Conservation (phyloP, 2,888 invertebrate species). For the Zhengitettix transpicula region DNA sequence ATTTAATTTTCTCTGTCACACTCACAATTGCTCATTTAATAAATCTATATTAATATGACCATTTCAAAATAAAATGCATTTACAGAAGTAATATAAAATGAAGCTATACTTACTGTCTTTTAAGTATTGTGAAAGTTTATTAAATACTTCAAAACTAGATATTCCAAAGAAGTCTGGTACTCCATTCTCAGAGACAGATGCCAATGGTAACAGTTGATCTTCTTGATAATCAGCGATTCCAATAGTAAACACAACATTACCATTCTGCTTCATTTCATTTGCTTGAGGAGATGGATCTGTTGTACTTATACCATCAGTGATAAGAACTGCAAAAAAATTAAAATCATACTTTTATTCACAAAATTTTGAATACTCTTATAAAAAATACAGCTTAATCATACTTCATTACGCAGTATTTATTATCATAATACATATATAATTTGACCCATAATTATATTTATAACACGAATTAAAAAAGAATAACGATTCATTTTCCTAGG, state of each 20-base stretch:
- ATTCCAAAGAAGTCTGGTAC: slow-evolving; percentile 9
- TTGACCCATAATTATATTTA: too few species aligned
- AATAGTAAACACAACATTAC: slow-evolving; percentile 7
- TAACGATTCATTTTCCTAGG: neutral
- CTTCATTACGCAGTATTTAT: too few species aligned
- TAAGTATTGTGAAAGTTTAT: slow-evolving; percentile 7
- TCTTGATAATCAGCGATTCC: slow-evolving; percentile 9
- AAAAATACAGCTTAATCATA: too few species aligned
- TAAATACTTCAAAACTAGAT: slow-evolving; percentile 7
- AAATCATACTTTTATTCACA: neutral
- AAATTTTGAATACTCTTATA: too few species aligned
- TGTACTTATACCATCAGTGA: slow-evolving; percentile 9
- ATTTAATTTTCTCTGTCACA: too few species aligned
- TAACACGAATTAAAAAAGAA: too few species aligned
- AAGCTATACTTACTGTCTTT: slow-evolving; percentile 5
- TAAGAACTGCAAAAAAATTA: slow-evolving; percentile 4
- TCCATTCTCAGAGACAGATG: slow-evolving; percentile 3
- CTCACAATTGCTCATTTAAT: too few species aligned
- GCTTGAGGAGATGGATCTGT: slow-evolving; percentile 5
- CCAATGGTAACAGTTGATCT: slow-evolving; percentile 7
- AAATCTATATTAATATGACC: too few species aligned
- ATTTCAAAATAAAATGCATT: too few species aligned
- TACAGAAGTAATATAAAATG: neutral
- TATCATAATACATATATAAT: too few species aligned
- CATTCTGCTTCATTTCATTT: slow-evolving; percentile 2